Evolutionary conservation across 92 coral and sea anemone genomes (phyloP), one percentile per base, ranked within the genome.

Genomic region (Isaurus tuberculatus): DNA sequence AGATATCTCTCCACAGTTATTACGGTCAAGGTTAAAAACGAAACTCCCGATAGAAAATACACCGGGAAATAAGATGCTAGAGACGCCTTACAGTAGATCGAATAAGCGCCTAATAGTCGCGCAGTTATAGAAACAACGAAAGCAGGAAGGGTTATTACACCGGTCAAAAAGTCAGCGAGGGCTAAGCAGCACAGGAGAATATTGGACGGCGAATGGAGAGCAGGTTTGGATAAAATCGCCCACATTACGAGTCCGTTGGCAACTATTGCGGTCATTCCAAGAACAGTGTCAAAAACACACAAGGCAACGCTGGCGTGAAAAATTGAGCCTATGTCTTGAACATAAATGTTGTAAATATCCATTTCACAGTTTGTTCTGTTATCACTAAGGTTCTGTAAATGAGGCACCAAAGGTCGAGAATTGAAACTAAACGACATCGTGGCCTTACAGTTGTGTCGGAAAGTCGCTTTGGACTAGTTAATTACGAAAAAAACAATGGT

Each of bases 151-250:
- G 77, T 43, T 20, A 88, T 34, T 2, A 64, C 64, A 5, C 91
- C 91, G 20, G 75, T 87, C 8, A 88, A 29, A 16, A 84, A 88
- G 51, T 88, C 91, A 2, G 91, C 72, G 20, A 72, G 33, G 48
- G 88, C 88, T 8, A 88, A 78, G 9, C 83, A 80, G 53, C 91
- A 84, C 15, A 88, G 80, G 19, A 88, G 82, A 53, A 71, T 31
- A 67, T 88, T 88, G 8, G 88, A 65, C 17, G 91, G 91, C 6
- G 84, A 19, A 11, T 79, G 91, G 26, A 88, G 91, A 17, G 46
- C 4, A 32, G 83, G 53, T 23, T 26, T 73, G 19, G 82, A 84
- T 16, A 61, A 8, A 68, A 88, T 37, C 0, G 85, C 77, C 4
- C 70, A 22, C 10, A 88, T 61, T 8, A 89, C 30, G 2, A 88